Base-by-base conservation (phyloP, 2,113 vertebrate genomes). In the Sorex araneus region DNA sequence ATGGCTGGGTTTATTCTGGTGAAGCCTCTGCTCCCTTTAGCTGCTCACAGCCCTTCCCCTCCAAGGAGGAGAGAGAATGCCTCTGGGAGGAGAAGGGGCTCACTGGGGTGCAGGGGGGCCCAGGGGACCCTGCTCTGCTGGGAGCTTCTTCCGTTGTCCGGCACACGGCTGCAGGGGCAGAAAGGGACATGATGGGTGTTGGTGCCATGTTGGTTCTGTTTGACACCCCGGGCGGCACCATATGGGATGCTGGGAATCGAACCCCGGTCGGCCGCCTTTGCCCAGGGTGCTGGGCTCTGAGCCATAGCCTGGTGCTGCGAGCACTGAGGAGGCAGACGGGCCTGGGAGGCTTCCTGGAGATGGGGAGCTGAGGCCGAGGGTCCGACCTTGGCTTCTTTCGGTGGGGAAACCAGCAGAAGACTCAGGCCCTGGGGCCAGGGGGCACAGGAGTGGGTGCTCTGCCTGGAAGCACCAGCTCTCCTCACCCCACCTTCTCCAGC, bases 321-420 rank as follows among this genome's bases (percentile, higher is more conserved):
- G 89, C 93, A 90, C 95, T 87, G 57, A 21, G 4, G 87, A 95
- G 80, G 91, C 94, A 95, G 89, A 91, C 79, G 81, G 94, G 93
- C 64, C 83, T 90, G 89, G 89, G 94, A 92, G 88, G 32, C 86
- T 81, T 90, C 89, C 87, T 88, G 94, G 76, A 89, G 84, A 66
- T 45, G 67, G 77, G 13, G 76, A n/a, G n/a, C n/a, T 32, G 79
- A 28, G 70, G 84, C 87, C 32, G 36, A 32, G 67, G 28, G 23
- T 11, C 47, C 74, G 28, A 30, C 27, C 64, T 21, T 32, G 47
- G 76, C 40, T 54, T 21, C 45, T 19, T 47, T 54, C 45, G 19
- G 54, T 25, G 28, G 64, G 64, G 8, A 66, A 66, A 19, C 11
- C 13, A 36, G 57, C 54, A 34, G 6, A 15, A 3, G 27, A 3